Conservation (phyloP, 2,797 vertebrate genomes). For the Artibeus jamaicensis region DNA sequence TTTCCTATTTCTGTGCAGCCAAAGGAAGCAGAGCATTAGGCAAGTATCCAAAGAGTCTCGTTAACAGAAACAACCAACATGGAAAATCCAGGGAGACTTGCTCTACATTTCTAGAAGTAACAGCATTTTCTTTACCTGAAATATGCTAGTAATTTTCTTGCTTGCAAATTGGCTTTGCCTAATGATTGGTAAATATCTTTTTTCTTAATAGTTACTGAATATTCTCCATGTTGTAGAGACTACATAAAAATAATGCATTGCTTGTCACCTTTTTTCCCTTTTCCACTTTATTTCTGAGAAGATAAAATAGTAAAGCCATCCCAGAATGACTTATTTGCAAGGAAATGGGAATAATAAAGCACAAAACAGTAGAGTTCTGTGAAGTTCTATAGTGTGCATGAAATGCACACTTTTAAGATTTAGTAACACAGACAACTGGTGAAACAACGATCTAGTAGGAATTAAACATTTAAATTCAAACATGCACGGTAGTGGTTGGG, state of each 20-base stretch:
- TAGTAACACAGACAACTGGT: not conserved
- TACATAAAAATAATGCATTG: not conserved
- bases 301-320: not conserved
- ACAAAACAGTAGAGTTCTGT: not conserved
- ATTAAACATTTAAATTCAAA: not conserved
- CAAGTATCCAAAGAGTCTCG: constrained; percentile 27
- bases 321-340: constrained; percentile 29
- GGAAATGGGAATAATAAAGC: constrained; percentile 1
- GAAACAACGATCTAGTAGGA: not conserved
- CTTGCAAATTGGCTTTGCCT: constrained; percentile 53
- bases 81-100: constrained; percentile 9
- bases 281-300: constrained; percentile 22
- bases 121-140: constrained; percentile 51
- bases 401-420: not conserved
- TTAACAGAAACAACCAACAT: constrained; percentile 29
- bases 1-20: not conserved
- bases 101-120: constrained; percentile 49
- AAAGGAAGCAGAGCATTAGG: constrained; percentile 39
- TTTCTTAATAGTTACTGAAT: constrained; percentile 37
- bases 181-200: constrained; percentile 31
- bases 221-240: not conserved
- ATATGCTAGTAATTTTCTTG: constrained; percentile 63
- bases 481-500: not conserved
- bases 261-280: not conserved
- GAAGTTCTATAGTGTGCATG: not conserved